phyloP scores from a whole-genome alignment of 2,113 vertebrate genomes.

The Perca flavescens region DNA sequence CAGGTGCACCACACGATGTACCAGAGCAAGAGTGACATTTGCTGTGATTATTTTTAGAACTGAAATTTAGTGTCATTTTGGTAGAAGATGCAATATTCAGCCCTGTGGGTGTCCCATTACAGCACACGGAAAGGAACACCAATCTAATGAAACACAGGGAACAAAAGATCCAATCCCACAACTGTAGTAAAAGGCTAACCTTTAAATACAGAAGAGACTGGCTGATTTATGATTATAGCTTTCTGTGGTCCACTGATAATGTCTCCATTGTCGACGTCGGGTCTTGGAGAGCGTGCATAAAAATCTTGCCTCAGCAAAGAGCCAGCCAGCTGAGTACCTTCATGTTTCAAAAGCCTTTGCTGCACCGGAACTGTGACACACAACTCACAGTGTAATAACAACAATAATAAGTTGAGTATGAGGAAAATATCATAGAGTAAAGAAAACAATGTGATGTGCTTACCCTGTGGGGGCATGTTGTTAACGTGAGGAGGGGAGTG shows the following conservation, averaged over 20 bases:
- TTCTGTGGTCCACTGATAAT: slow-evolving; percentile 60
- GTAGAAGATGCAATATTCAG: slow-evolving; percentile 49
- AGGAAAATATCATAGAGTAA: slow-evolving; percentile 38
- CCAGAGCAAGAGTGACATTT: slow-evolving; percentile 34
- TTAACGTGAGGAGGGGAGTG: slow-evolving; percentile 6
- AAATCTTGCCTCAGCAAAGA: slow-evolving; percentile 62
- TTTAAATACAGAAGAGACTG: slow-evolving; percentile 61
- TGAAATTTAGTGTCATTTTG: slow-evolving; percentile 49
- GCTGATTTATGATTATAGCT: slow-evolving; percentile 65
- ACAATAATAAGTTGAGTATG: slow-evolving; percentile 8
- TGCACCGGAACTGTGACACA: slow-evolving; percentile 46
- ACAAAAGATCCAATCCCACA: slow-evolving; percentile 50
- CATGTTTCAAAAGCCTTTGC: slow-evolving; percentile 58
- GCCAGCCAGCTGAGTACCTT: slow-evolving; percentile 44
- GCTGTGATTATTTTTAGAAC: slow-evolving; percentile 51
- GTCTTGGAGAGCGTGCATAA: slow-evolving; percentile 51
- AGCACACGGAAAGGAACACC: slow-evolving; percentile 45
- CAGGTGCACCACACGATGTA: slow-evolving; percentile 33
- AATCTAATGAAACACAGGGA: slow-evolving; percentile 54
- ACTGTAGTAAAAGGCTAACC: slow-evolving; percentile 58
- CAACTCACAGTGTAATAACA: slow-evolving; percentile 59
- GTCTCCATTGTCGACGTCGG: slow-evolving; percentile 29
- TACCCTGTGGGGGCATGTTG: slow-evolving; percentile 42
- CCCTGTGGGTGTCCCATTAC: slow-evolving; percentile 46
- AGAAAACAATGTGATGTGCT: slow-evolving; percentile 57